Evolutionary conservation across 2,888 invertebrate species (phyloP).

Genomic region (Polietes domitor): DNA sequence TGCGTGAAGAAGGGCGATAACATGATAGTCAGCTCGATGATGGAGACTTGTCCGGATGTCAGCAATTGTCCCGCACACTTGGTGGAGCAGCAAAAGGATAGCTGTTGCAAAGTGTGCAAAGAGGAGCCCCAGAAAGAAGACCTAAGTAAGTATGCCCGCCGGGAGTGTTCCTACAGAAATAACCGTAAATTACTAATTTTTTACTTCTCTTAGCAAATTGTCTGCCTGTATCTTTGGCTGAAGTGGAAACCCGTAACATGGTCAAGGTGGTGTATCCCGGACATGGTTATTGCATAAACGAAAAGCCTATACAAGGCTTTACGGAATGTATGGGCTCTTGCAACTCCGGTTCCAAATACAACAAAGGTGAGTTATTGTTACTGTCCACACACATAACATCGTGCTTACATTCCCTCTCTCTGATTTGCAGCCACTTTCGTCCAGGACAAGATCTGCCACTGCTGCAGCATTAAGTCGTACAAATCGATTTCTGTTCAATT

Average conservation of each 20-base stretch:
- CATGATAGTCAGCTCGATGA: constrained; percentile 82
- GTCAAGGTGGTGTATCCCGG: constrained; percentile 81
- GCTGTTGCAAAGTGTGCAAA: constrained; percentile 86
- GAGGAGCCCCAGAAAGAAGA: constrained; percentile 79
- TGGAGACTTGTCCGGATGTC: constrained; percentile 85
- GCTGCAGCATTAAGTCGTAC: constrained; percentile 82
- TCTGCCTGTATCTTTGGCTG: constrained; percentile 82
- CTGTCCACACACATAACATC: too few species aligned
- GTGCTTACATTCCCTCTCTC: neutral
- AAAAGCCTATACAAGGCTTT: constrained; percentile 83
- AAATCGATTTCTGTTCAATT: constrained; percentile 77
- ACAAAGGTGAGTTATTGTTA: constrained; percentile 82
- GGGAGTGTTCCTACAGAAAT: neutral
- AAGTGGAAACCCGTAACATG: constrained; percentile 83
- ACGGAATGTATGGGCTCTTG: constrained; percentile 88
- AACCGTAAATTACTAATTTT: neutral
- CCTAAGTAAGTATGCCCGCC: constrained; percentile 70
- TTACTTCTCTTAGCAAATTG: constrained; percentile 81
- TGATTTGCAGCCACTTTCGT: constrained; percentile 81
- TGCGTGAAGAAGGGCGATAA: constrained; percentile 82
- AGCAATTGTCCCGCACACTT: constrained; percentile 83
- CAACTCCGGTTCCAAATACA: constrained; percentile 86
- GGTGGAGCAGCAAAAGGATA: constrained; percentile 81
- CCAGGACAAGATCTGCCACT: constrained; percentile 84
- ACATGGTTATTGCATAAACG: constrained; percentile 86